These are phyloP conservation scores for Rhodeus uyekii DNA, from an alignment of 2,797 vertebrate species.

Conservation along the genomic window DNA sequence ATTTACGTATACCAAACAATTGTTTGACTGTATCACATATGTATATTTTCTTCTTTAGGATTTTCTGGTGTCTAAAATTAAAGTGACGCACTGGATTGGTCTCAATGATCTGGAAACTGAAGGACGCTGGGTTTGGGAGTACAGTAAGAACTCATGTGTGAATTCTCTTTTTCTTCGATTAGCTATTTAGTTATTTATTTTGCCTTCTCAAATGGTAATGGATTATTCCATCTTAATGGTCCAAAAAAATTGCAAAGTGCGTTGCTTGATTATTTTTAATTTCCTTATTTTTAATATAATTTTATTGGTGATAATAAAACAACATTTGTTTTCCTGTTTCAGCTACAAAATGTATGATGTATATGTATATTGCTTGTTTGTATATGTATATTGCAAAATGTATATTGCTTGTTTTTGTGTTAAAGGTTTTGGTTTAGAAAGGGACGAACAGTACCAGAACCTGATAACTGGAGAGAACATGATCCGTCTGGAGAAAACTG, in stretches of 20 bases:
- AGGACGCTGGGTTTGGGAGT: not conserved
- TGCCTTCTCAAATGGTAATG: not conserved
- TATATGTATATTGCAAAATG: too few species aligned
- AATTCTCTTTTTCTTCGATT: too few species aligned
- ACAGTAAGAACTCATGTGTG: not conserved
- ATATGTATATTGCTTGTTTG: too few species aligned
- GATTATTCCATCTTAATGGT: not conserved
- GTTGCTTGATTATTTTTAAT: not conserved
- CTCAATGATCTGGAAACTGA: not conserved
- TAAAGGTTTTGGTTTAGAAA: slow-evolving; percentile 5
- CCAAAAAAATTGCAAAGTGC: not conserved
- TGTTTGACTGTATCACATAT: not conserved
- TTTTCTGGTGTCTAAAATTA: not conserved
- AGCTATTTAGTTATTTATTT: not conserved
- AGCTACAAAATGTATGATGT: not conserved
- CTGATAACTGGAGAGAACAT: slow-evolving; percentile 35
- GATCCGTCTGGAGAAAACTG: slow-evolving; percentile 45
- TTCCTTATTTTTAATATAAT: not conserved
- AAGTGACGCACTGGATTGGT: not conserved
- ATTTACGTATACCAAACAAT: not conserved
- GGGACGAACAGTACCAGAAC: not conserved
- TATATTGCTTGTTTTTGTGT: too few species aligned
- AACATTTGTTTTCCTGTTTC: not conserved
- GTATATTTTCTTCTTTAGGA: not conserved
- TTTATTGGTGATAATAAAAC: not conserved